Evolutionary conservation across 2,797 vertebrate species (phyloP).

Genomic region (Lutjanus argentimaculatus): DNA sequence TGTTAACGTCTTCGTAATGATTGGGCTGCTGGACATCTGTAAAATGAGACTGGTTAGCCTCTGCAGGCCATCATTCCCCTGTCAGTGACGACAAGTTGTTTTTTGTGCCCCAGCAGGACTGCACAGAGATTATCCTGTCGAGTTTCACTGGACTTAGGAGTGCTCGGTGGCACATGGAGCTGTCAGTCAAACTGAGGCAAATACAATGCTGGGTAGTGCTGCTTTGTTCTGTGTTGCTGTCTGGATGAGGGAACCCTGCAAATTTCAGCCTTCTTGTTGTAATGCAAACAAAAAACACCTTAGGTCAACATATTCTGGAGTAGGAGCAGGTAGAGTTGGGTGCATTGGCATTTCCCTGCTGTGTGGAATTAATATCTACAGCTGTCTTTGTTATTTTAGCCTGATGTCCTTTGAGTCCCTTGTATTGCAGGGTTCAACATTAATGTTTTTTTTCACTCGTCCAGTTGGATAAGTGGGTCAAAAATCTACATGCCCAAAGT

Average conservation of each 20-base stretch:
- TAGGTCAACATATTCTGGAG: background rate
- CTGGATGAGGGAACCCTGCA: slow-evolving; percentile 38
- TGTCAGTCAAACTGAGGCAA: slow-evolving; percentile 80
- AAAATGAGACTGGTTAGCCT: slow-evolving; percentile 26
- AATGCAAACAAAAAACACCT: background rate
- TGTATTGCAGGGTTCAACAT: background rate
- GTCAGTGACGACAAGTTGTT: slow-evolving; percentile 72
- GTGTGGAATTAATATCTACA: background rate
- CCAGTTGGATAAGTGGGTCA: too few relatives aligned
- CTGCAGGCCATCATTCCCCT: slow-evolving; percentile 20
- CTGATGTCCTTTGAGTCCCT: background rate
- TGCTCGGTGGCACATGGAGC: slow-evolving; percentile 75
- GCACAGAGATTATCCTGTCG: slow-evolving; percentile 69
- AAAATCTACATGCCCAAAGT: too few relatives aligned
- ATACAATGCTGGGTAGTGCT: slow-evolving; percentile 57
- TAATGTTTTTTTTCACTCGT: too few relatives aligned
- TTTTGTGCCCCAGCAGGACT: slow-evolving; percentile 47
- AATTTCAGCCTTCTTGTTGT: background rate
- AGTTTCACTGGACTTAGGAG: slow-evolving; percentile 75
- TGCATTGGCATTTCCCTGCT: background rate
- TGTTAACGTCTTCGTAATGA: background rate
- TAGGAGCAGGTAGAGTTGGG: background rate
- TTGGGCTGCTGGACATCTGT: slow-evolving; percentile 6
- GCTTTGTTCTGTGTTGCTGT: slow-evolving; percentile 51
- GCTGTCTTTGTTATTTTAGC: slow-evolving; percentile 17